Evolutionary conservation across 2,888 invertebrate species (phyloP).

Genomic region (Polia nebulosa): DNA sequence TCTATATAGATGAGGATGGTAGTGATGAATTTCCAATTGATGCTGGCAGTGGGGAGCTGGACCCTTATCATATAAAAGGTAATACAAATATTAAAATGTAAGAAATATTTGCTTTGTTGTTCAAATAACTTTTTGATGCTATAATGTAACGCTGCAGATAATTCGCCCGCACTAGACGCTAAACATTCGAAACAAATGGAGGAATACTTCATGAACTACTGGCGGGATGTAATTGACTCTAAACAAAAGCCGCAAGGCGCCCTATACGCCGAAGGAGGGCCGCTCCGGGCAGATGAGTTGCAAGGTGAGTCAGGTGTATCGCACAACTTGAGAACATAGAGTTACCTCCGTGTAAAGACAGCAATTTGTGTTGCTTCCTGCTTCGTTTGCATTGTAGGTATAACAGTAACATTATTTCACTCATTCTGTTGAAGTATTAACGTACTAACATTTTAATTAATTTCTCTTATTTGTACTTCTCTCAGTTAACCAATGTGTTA

Average conservation of each 20-base stretch:
- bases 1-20: slow-evolving; percentile 91
- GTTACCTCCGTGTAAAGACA: slow-evolving; percentile 71
- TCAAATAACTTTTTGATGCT: slow-evolving; percentile 15
- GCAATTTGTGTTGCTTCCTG: slow-evolving; percentile 82
- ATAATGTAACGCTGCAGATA: slow-evolving; percentile 61
- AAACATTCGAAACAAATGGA: slow-evolving; percentile 84
- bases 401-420: slow-evolving; percentile 76
- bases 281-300: slow-evolving; percentile 82
- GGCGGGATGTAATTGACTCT: slow-evolving; percentile 81
- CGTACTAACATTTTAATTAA: slow-evolving; percentile 70
- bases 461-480: slow-evolving; percentile 76
- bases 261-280: slow-evolving; percentile 87
- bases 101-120: slow-evolving; percentile 7
- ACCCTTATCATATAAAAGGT: slow-evolving; percentile 83
- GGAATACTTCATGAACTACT: slow-evolving; percentile 84
- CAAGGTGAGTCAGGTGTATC: slow-evolving; percentile 77
- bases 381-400: slow-evolving; percentile 82
- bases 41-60: slow-evolving; percentile 85
- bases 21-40: slow-evolving; percentile 84
- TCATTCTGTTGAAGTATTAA: slow-evolving; percentile 73
- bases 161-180: slow-evolving; percentile 65
- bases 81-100: slow-evolving; percentile 39
- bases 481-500: slow-evolving; percentile 69
- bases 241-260: slow-evolving; percentile 79
- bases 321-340: slow-evolving; percentile 48